phyloP scores from a whole-genome alignment of 1,140 invertebrate species.

The Euglossa dilemma region DNA sequence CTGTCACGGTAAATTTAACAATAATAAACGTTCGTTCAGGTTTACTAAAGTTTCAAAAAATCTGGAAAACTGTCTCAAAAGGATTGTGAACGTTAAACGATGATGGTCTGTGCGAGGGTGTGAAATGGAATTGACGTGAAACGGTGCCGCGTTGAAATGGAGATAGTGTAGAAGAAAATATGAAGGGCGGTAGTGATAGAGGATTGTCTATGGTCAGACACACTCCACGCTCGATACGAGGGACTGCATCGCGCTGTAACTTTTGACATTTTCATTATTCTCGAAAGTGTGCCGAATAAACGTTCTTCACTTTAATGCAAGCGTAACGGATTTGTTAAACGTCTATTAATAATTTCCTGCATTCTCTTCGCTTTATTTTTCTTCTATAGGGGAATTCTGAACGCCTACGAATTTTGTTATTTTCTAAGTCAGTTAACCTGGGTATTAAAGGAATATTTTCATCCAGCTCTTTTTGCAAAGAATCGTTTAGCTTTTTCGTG shows the following conservation, averaged over 20 bases:
- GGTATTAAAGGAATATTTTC: too few relatives aligned
- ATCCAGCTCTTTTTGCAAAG: too few relatives aligned
- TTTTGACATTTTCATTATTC: background rate
- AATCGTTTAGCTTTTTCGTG: too few relatives aligned
- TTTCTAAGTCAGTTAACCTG: too few relatives aligned
- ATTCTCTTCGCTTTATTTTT: too few relatives aligned
- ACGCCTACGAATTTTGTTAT: too few relatives aligned
- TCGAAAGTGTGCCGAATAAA: background rate
- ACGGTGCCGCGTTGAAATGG: background rate
- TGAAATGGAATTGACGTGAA: background rate
- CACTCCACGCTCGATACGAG: background rate
- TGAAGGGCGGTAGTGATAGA: conserved; percentile 1
- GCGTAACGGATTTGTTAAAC: background rate
- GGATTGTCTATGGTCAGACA: conserved; percentile 3
- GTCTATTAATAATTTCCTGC: background rate
- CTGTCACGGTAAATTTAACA: background rate
- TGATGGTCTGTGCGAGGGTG: background rate
- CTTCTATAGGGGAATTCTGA: background rate
- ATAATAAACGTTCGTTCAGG: background rate
- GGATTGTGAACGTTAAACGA: background rate
- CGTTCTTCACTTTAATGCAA: too few relatives aligned
- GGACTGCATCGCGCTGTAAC: background rate
- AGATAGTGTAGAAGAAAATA: background rate
- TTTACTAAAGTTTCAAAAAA: too few relatives aligned
- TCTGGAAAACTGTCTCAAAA: too few relatives aligned